Base-by-base conservation (phyloP, 1,140 invertebrate genomes). In the Andrena cerasifolii region DNA sequence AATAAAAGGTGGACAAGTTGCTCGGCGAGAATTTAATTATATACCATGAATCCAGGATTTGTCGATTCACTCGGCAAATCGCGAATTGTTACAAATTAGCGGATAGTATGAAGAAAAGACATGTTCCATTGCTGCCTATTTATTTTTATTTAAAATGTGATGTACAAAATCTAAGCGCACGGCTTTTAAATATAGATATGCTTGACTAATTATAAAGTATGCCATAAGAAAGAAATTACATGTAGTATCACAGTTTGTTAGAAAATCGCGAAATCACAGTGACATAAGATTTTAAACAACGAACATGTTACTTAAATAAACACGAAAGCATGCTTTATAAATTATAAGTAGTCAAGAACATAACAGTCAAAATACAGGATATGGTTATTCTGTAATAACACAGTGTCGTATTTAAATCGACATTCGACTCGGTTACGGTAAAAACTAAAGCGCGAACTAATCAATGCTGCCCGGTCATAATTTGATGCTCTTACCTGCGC, bases 181-280 rank as follows among this genome's bases (percentile, higher is more conserved):
- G 49, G 67, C 26, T 75, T 84, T 84, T 81, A 84, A 83, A 78
- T 79, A 83, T 83, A 79, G 70, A 54, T 82, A 83, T 61, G 67
- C 47, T 79, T 74, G 51, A 67, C 82, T 83, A 78, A 77, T 68
- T 83, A 85, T 85, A 85, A 85, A 85, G 75, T 74, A 84, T 63
- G 68, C 62, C 76, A 84, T 80, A 84, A 66, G 78, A 83, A 83
- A 67, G 72, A 84, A 84, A 83, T 80, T 84, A 84, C 82, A 84
- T 77, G 78, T 85, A 85, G 65, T 85, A 85, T 85, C 83, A 85
- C 83, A 85, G 83, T 84, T 84, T 85, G 68, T 81, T 84, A 74
- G 65, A 85, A 84, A 84, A 75, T 81, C 66, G 71, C 56, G 79
- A 84, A 84, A 85, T 85, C 83, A 85, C 83, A 85, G 83, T 84